Evolutionary conservation across 2,113 vertebrate species (phyloP).

Genomic region (Meles meles): DNA sequence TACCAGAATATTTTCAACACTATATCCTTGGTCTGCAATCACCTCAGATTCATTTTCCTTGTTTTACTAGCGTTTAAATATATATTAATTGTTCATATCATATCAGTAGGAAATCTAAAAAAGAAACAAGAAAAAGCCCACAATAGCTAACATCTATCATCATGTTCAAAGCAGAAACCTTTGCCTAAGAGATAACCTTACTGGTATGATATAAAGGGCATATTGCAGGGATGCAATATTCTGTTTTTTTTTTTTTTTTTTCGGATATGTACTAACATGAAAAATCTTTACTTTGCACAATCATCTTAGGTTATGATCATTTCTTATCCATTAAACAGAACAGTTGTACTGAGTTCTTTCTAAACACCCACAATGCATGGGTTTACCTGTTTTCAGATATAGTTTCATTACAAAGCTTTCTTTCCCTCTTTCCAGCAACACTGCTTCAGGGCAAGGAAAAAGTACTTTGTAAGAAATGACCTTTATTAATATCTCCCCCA

Average conservation of each 20-base stretch:
- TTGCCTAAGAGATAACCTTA: constrained; percentile 68
- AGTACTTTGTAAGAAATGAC: neutral
- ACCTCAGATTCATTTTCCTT: constrained; percentile 66
- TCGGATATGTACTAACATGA: constrained; percentile 32
- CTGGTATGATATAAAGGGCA: constrained; percentile 76
- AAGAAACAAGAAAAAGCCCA: constrained; percentile 25
- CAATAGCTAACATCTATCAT: constrained; percentile 59
- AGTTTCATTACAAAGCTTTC: constrained; percentile 35
- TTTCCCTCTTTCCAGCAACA: neutral
- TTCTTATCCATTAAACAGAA: constrained; percentile 36
- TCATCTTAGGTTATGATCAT: constrained; percentile 19
- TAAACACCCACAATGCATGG: constrained; percentile 14
- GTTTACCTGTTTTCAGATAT: constrained; percentile 35
- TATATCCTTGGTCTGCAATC: constrained; percentile 72
- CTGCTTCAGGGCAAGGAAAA: constrained; percentile 27
- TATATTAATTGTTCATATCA: constrained; percentile 78
- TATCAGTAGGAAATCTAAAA: constrained; percentile 76
- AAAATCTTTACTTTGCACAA: constrained; percentile 53
- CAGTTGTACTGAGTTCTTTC: constrained; percentile 48
- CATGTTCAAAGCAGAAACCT: constrained; percentile 66
- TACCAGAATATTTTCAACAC: constrained; percentile 56
- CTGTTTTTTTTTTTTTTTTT: neutral
- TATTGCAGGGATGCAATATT: constrained; percentile 62
- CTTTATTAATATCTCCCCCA: neutral
- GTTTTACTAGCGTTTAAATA: constrained; percentile 71